Evolutionary conservation across 1,140 invertebrate genomes (phyloP), one percentile per base, ranked within the genome.

Genomic region (Steinernema khuongi): DNA sequence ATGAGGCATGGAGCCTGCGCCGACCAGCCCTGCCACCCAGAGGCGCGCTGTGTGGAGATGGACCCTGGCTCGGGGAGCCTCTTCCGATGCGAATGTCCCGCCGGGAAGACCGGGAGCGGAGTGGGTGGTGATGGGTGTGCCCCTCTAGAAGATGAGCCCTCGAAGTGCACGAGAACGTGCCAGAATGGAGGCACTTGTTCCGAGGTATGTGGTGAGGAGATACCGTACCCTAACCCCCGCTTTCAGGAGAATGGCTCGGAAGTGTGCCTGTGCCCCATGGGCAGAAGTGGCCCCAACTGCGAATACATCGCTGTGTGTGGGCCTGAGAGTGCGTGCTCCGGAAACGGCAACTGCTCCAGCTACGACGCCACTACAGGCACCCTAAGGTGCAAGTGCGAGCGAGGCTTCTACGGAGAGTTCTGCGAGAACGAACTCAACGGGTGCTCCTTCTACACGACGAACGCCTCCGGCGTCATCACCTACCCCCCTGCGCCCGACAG

Each of bases 71-170:
- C 33, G 80, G 81, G 73, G 26, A 67, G 81, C 0, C 44, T 69
- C 68, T 77, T 73, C 0, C 31, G 22, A 29, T 88, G 87, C 74
- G 78, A 77, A 2, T 88, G 87, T 81, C 81, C 80, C 1, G 67
- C 78, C 33, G 86, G 86, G 7, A 87, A 85, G 76, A 69, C 79
- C 71, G 86, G 87, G 11, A 85, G 81, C 78, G 87, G 87, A n/a
- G 73, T 82, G 4, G 86, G 86, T 1, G 31, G 78, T 0, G 77
- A 72, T 68, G 86, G 86, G 0, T 87, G 87, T 81, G 71, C 73
- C 22, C 50, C 50, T 14, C 22, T 60, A 4, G 50, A 60, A 22
- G 4, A n/a, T n/a, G n/a, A 14, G 14, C 7, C 50, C 4, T 60
- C 50, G 50, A 67, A 70, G 18, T 70, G 60, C 41, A 36, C 31